Evolutionary conservation across 2,888 invertebrate species (phyloP).

Genomic region (Ligdia adustata): DNA sequence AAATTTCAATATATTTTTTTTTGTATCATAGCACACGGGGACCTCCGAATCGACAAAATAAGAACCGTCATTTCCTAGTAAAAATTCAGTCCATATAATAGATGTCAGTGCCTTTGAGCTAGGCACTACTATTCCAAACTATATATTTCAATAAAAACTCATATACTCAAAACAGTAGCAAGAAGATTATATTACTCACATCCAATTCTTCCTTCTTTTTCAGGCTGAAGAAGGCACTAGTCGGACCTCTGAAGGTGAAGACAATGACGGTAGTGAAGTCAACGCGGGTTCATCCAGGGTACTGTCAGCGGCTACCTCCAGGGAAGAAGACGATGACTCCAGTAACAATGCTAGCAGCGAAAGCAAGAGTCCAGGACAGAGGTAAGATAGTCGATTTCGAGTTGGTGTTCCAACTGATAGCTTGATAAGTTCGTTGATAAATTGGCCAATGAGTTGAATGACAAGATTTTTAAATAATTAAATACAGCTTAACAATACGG

Average conservation of each 20-base stretch:
- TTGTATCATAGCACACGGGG: too few species aligned
- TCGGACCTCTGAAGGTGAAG: slow-evolving; percentile 71
- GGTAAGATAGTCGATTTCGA: slow-evolving; percentile 66
- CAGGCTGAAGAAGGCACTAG: slow-evolving; percentile 80
- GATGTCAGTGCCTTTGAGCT: too few species aligned
- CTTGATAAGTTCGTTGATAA: too few species aligned
- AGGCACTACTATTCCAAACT: too few species aligned
- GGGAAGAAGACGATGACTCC: slow-evolving; percentile 89
- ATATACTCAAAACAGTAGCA: too few species aligned
- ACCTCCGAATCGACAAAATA: too few species aligned
- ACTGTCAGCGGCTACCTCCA: slow-evolving; percentile 86
- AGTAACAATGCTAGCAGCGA: slow-evolving; percentile 88
- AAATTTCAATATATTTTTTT: too few species aligned
- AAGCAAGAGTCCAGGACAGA: slow-evolving; percentile 88
- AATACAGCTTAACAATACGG: too few species aligned
- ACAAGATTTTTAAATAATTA: too few species aligned
- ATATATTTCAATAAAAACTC: too few species aligned
- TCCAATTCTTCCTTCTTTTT: slow-evolving; percentile 5
- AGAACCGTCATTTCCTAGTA: too few species aligned
- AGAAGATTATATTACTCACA: background rate
- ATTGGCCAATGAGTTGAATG: background rate
- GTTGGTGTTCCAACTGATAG: background rate
- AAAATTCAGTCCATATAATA: too few species aligned
- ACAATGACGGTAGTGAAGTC: slow-evolving; percentile 71
- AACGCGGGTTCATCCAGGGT: slow-evolving; percentile 73